Conservation (phyloP, 2,797 vertebrate species). For the Pseudomugil gertrudae region DNA sequence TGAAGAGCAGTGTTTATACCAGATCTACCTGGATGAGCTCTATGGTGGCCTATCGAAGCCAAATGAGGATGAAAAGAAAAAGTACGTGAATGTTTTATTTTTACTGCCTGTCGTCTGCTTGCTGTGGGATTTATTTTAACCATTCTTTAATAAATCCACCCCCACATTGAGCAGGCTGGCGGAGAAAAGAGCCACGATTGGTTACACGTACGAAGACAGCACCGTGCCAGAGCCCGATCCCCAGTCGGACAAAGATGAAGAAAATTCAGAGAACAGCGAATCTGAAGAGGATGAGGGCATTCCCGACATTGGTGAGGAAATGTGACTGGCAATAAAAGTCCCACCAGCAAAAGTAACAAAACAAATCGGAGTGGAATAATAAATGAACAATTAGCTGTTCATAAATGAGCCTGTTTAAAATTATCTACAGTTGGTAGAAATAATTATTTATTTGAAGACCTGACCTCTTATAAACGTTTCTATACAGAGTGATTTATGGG, state of each 20-base stretch:
- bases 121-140: background rate
- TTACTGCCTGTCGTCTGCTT: background rate
- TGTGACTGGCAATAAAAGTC: background rate
- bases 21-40: constrained; percentile 96
- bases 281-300: constrained; percentile 96
- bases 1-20: constrained; percentile 97
- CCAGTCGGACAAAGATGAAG: constrained; percentile 85
- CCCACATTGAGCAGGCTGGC: constrained; percentile 81
- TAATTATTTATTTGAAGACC: background rate
- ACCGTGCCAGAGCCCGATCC: constrained; percentile 88
- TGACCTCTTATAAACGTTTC: background rate
- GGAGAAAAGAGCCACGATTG: constrained; percentile 94
- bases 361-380: background rate
- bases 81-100: constrained; percentile 79
- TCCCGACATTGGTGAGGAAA: constrained; percentile 91
- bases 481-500: background rate
- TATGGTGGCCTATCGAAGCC: constrained; percentile 94
- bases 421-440: background rate
- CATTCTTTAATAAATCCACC: background rate
- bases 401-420: background rate
- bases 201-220: constrained; percentile 97
- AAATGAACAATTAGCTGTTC: background rate
- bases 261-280: constrained; percentile 92
- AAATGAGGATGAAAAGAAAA: constrained; percentile 97
- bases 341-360: background rate